phyloP scores from a whole-genome alignment of 2,888 invertebrate species.

The Acanthosepion esculentum region DNA sequence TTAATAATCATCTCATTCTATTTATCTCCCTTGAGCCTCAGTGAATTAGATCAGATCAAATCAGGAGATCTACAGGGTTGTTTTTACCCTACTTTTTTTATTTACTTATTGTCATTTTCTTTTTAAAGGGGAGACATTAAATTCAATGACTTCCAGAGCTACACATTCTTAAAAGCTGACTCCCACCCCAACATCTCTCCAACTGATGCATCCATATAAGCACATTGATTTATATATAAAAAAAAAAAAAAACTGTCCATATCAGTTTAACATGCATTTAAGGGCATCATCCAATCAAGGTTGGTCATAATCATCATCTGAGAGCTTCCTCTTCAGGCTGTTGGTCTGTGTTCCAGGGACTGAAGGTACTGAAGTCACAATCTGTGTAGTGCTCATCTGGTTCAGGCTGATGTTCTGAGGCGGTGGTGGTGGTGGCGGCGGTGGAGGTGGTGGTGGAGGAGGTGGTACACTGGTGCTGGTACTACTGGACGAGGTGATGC shows the following conservation, averaged over 20 bases:
- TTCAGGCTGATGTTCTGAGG: conserved; percentile 12
- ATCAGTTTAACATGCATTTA: neutral
- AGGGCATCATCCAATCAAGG: neutral
- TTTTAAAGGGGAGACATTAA: neutral
- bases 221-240: neutral
- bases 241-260: neutral
- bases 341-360: conserved; percentile 50
- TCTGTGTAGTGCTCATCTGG: conserved; percentile 1
- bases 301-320: conserved; percentile 68
- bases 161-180: neutral
- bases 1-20: no score
- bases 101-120: neutral
- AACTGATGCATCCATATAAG: neutral
- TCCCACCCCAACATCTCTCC: neutral
- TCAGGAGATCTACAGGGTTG: no score
- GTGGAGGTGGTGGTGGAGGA: neutral
- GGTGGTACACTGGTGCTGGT: neutral
- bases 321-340: conserved; percentile 65
- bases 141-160: neutral
- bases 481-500: conserved; percentile 16
- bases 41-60: neutral
- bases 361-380: neutral
- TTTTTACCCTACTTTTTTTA: no score
- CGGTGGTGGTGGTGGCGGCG: neutral
- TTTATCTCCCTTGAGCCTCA: neutral